Evolutionary conservation across 2,888 invertebrate genomes (phyloP).

Genomic region (Tholera decimalis): DNA sequence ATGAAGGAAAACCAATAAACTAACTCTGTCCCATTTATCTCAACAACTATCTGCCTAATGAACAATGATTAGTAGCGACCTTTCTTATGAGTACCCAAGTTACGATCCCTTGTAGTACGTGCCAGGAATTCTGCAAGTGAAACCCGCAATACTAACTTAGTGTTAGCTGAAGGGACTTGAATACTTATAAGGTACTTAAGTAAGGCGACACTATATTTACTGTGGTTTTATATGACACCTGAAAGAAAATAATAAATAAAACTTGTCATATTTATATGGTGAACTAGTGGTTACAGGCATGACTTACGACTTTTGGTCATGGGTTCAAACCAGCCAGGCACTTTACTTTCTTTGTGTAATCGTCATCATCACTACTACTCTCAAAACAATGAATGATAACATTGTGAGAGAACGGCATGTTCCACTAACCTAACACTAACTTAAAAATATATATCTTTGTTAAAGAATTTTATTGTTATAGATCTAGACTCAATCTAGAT

Average conservation of each 20-base stretch:
- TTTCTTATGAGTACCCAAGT: conserved; percentile 33
- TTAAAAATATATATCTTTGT: no score
- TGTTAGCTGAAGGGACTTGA: conserved; percentile 19
- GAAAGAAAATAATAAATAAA: background rate
- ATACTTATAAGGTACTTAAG: conserved; percentile 24
- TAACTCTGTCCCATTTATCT: conserved; percentile 20
- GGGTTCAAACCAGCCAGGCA: no score
- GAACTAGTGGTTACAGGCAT: no score
- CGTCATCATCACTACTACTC: no score
- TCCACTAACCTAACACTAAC: no score
- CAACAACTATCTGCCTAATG: conserved; percentile 37
- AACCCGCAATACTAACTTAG: conserved; percentile 32
- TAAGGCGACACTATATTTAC: background rate
- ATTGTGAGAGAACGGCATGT: no score
- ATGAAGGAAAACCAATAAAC: conserved; percentile 9
- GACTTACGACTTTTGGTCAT: no score
- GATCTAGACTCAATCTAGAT: no score
- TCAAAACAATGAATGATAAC: no score
- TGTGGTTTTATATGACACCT: background rate
- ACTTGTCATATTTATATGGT: background rate
- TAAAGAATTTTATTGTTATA: no score
- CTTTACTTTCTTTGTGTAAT: no score
- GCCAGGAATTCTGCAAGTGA: conserved; percentile 48
- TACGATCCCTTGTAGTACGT: conserved; percentile 47
- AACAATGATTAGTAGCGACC: conserved; percentile 48